phyloP scores from a whole-genome alignment of 2,113 vertebrate species.

The Sebastes fasciatus region DNA sequence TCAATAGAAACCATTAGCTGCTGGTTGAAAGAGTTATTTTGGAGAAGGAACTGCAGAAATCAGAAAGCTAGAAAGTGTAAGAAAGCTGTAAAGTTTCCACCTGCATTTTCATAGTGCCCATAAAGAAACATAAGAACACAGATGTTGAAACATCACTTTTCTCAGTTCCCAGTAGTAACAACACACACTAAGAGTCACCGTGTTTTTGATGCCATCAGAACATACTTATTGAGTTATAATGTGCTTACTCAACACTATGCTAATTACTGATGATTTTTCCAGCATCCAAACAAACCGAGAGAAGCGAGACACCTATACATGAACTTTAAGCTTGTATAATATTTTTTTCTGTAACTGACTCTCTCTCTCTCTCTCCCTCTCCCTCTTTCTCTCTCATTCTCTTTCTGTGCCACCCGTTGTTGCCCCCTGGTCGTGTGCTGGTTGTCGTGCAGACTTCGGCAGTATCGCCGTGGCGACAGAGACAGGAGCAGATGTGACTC shows the following conservation, averaged over 20 bases:
- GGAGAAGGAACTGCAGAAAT: background rate
- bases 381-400: conserved; percentile 42
- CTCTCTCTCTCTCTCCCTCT: conserved; percentile 44
- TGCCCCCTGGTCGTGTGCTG: conserved; percentile 78
- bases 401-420: conserved; percentile 69
- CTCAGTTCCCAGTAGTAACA: background rate
- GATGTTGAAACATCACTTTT: background rate
- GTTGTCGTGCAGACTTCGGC: conserved; percentile 80
- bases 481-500: conserved; percentile 85
- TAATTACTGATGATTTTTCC: background rate
- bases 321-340: conserved; percentile 37
- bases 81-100: background rate
- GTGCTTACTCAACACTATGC: background rate
- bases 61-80: background rate
- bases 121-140: no score
- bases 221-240: background rate
- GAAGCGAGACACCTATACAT: background rate
- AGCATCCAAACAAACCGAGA: conserved; percentile 7
- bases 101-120: background rate
- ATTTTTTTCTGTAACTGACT: conserved; percentile 53
- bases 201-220: background rate
- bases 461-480: conserved; percentile 79
- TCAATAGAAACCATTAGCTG: background rate
- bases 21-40: background rate
- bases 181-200: background rate